Evolutionary conservation across 2,113 vertebrate species (phyloP), one percentile per base, ranked within the genome.

Genomic region (Protobothrops mucrosquamatus): DNA sequence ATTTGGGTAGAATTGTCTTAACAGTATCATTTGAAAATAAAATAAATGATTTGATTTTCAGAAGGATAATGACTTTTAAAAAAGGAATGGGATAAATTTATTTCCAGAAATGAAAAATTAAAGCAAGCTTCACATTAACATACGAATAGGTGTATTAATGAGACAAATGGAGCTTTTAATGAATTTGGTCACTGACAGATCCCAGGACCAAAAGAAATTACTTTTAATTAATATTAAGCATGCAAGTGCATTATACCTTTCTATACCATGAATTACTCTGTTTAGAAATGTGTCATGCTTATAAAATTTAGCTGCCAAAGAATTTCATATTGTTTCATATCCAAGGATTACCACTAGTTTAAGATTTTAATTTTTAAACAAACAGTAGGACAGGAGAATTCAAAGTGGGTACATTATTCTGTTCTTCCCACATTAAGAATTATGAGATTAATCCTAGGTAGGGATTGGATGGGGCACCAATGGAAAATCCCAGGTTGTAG

Each of bases 61-160:
- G 85, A 64, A 9, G 29, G 64, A 34, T 54, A 34, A 69, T 59
- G 87, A 39, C 22, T 88, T 52, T 18, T 39, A 6, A 92, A 87
- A 87, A 51, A 26, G 26, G 64, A 29, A 29, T 74, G 43, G 26
- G 9, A 64, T 48, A 54, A 92, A 61, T 88, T 69, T 22, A 18
- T 22, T 24, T 23, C 10, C 87, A n/a, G 23, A 12, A 88, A 88
- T 64, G 86, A 69, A 51, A 88, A 74, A 88, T 88, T 59, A 92
- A 88, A 54, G 39, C 61, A 88, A 34, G 86, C 64, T 92, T 55
- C 86, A 55, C 48, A 92, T 92, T 88, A 88, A 55, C 86, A 92
- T 88, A 92, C 55, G 34, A 74, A 54, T 88, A 88, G 59, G 14
- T 24, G 20, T 69, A 74, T 92, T 88, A 92, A 59, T 74, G 69